phyloP scores from a whole-genome alignment of 2,113 vertebrate species.

The Notarius lentiginosus region DNA sequence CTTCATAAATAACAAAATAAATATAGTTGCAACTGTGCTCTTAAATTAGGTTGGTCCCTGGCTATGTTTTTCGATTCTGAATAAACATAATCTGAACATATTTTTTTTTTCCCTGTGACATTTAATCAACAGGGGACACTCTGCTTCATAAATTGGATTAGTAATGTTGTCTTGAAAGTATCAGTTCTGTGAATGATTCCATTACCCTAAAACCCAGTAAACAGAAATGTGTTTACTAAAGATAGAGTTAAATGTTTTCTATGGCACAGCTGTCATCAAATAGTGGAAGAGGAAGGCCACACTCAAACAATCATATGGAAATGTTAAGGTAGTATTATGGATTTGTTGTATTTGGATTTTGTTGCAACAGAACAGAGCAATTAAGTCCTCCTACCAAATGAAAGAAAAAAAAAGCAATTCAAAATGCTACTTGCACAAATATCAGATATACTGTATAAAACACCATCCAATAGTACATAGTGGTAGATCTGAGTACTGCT shows the following conservation, averaged over 20 bases:
- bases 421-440: not conserved
- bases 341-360: slow-evolving; percentile 9
- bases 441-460: not conserved
- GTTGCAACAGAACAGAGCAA: slow-evolving; percentile 13
- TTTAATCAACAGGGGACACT: slow-evolving; percentile 71
- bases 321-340: slow-evolving; percentile 19
- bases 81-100: slow-evolving; percentile 66
- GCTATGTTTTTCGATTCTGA: slow-evolving; percentile 52
- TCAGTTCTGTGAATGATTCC: slow-evolving; percentile 45
- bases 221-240: slow-evolving; percentile 49
- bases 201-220: slow-evolving; percentile 50
- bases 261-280: slow-evolving; percentile 35
- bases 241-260: slow-evolving; percentile 49
- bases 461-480: not conserved
- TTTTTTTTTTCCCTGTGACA: slow-evolving; percentile 72
- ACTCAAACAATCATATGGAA: slow-evolving; percentile 19
- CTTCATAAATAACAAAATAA: not conserved
- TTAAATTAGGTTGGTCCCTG: slow-evolving; percentile 32
- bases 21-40: slow-evolving; percentile 29
- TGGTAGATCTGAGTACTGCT: not conserved
- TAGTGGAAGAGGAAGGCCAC: slow-evolving; percentile 18
- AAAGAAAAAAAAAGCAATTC: not conserved
- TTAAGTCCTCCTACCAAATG: not conserved
- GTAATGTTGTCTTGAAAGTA: slow-evolving; percentile 57
- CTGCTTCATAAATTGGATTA: slow-evolving; percentile 63